These are phyloP conservation scores for Ctena decussata DNA, from an alignment of 2,888 invertebrate species.

Conservation along the genomic window DNA sequence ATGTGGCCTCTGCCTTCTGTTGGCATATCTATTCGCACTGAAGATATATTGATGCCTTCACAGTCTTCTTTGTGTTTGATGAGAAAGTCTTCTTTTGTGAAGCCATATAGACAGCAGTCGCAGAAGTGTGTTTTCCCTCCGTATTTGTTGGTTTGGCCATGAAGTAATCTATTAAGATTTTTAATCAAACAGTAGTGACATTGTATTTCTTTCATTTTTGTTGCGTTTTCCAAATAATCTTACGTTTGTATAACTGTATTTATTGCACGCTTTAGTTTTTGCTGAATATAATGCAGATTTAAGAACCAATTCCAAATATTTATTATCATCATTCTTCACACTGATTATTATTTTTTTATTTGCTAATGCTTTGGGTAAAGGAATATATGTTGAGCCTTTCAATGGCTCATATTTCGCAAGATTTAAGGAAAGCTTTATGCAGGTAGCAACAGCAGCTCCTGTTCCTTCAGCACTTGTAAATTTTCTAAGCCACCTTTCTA, in stretches of 20 bases:
- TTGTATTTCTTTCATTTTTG: constrained; percentile 27
- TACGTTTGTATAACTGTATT: constrained; percentile 10
- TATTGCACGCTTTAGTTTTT: not conserved
- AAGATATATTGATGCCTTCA: constrained; percentile 34
- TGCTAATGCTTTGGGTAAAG: constrained; percentile 26
- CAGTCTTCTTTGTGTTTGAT: constrained; percentile 50
- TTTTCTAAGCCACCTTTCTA: constrained; percentile 25
- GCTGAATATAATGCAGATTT: constrained; percentile 33
- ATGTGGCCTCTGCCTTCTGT: constrained; percentile 34
- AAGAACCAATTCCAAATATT: constrained; percentile 25
- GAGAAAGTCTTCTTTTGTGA: constrained; percentile 35
- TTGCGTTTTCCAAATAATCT: constrained; percentile 19
- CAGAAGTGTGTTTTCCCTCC: constrained; percentile 34
- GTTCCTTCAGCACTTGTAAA: constrained; percentile 25
- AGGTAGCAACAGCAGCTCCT: constrained; percentile 32
- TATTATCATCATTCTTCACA: constrained; percentile 34
- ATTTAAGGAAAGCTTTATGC: constrained; percentile 37
- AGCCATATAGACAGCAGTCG: constrained; percentile 40
- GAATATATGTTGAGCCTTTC: constrained; percentile 46
- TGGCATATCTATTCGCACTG: constrained; percentile 31
- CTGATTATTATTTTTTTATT: constrained; percentile 46
- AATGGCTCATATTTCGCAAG: constrained; percentile 41
- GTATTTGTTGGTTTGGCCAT: constrained; percentile 31
- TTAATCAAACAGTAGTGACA: constrained; percentile 38
- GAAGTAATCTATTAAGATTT: constrained; percentile 14